Percentiles rank a stretch among this genome's conserved stretches.
Conservation (phyloP, 2,113 vertebrate species). For the Paradisaea rubra region DNA sequence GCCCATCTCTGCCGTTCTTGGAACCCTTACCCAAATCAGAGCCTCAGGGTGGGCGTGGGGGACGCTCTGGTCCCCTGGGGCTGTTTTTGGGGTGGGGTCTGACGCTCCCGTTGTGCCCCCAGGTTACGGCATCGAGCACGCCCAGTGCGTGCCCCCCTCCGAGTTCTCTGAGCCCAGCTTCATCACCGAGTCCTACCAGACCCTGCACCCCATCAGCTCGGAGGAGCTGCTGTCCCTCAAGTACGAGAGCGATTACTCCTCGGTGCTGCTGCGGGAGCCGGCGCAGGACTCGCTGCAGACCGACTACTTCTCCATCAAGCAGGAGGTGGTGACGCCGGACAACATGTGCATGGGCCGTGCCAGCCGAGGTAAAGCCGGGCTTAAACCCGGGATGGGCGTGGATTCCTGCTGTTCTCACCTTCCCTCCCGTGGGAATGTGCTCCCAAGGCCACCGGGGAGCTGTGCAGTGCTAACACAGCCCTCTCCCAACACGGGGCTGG, state of each 20-base stretch:
- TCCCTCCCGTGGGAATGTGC: fast-evolving
- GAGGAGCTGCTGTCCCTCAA: slow-evolving; percentile 97
- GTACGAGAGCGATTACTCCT: slow-evolving; percentile 91
- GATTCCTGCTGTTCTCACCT: background rate
- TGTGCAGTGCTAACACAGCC: fast-evolving
- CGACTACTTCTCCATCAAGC: slow-evolving; percentile 93
- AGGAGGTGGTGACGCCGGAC: slow-evolving; percentile 94
- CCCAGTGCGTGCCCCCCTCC: slow-evolving; percentile 96
- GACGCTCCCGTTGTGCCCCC: background rate
- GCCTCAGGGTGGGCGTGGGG: fast-evolving
- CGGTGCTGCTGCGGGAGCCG: slow-evolving; percentile 88
- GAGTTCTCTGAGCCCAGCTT: slow-evolving; percentile 98
- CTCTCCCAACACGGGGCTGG: background rate
- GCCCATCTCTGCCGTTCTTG: background rate
- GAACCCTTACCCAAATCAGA: background rate
- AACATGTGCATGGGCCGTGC: slow-evolving; percentile 98
- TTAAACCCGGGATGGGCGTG: background rate
- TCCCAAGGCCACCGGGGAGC: background rate
- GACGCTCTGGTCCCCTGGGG: fast-evolving
- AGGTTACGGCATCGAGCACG: slow-evolving; percentile 97
- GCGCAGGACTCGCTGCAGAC: slow-evolving; percentile 79
- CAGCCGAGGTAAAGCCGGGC: slow-evolving; percentile 82
- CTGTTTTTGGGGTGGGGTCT: background rate
- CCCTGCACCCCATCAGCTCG: slow-evolving; percentile 95
- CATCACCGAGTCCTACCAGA: slow-evolving; percentile 99